Evolutionary conservation across 2,797 vertebrate genomes (phyloP), one percentile per base, ranked within the genome.

Genomic region (Phrynocephalus vlangalii): DNA sequence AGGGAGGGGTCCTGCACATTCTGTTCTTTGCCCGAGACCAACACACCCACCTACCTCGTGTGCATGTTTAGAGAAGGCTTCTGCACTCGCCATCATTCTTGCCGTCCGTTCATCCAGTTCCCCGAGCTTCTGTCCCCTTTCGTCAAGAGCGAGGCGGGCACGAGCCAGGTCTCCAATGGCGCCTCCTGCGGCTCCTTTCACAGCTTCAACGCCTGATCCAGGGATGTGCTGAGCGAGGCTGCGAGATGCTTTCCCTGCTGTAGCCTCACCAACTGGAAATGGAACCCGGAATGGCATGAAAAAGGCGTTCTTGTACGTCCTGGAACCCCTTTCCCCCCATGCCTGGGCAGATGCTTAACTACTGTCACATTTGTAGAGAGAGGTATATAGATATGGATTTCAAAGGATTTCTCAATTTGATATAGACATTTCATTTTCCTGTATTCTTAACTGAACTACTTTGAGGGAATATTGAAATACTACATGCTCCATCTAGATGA

Each of bases 151-250:
- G 0, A 99, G 96, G 26, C 99, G 98, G 0, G 98, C 98, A 0
- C 98, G 96, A 0, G 98, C 98, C 96, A 99, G 92, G 52, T 99
- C 99, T 7, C 98, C 98, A 15, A 98, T 98, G 3, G 93, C 98
- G 0, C 99, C 98, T 0, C 98, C 97, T 0, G 99, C 98, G 0
- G 99, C 98, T 8, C 97, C 98, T 92, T 98, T 97, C 96, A 99
- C 96, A 0, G 98, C 98, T 92, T 99, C 99, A 56, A 99, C 91
- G 0, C 98, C 97, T 0, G 98, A 98, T 1, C 99, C 99, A 0
- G 99, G 99, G 92, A 99, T 99, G 95, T 99, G 99, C 93, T 99
- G 98, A 0, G 99, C 99, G 0, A 99, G 97, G 88, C 98, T 98
- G 67, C 98, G 97, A 6, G 99, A 99, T 3, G 97, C 98, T 94